Evolutionary conservation across 2,797 vertebrate species (phyloP), one percentile per base, ranked within the genome.

Genomic region (Xerus rutilus): DNA sequence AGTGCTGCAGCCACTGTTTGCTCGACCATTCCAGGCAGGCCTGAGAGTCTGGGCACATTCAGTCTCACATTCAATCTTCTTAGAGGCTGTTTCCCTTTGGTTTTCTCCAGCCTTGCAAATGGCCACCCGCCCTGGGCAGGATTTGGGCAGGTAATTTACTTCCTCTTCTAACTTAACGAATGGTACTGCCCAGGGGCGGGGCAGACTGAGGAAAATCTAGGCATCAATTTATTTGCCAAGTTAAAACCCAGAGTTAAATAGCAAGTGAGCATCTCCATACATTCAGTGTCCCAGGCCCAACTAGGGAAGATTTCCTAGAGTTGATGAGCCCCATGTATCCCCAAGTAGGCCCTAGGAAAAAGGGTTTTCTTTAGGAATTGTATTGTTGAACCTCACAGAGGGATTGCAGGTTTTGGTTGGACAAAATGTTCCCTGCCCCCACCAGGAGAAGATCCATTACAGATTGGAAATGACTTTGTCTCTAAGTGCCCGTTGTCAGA

Each of bases 391-490:
- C 84, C 59, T 92, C 18, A 30, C 28, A 30, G 32, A 62, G 30
- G 64, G 59, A 59, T 52, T 89, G 49, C 49, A 62, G 78, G 95
- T 95, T 69, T 95, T 70, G 97, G 96, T 96, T 96, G 77, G 90
- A 91, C 6, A 10, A 28, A 74, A 86, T 77, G 88, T 91, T 94
- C 92, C 73, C 96, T 89, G 70, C 86, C 93, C 69, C 86, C 57
- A 13, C 73, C 20, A 28, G 85, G 74, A 94, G 87, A 92, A 98
- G 97, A 98, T 97, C 97, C 95, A 96, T 97, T 96, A 85, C 95
- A 91, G 96, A 95, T 96, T 93, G 93, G 95, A 96, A 96, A 97
- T 94, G 81, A 91, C 90, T 91, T 93, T 87, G 91, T 93, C 93
- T 97, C 95, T 91, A 85, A 97, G 91, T 90, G 91, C 88, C 91